These are phyloP conservation scores for Leptopterna dolabrata DNA, from an alignment of 2,888 invertebrate genomes.

Conservation along the genomic window DNA sequence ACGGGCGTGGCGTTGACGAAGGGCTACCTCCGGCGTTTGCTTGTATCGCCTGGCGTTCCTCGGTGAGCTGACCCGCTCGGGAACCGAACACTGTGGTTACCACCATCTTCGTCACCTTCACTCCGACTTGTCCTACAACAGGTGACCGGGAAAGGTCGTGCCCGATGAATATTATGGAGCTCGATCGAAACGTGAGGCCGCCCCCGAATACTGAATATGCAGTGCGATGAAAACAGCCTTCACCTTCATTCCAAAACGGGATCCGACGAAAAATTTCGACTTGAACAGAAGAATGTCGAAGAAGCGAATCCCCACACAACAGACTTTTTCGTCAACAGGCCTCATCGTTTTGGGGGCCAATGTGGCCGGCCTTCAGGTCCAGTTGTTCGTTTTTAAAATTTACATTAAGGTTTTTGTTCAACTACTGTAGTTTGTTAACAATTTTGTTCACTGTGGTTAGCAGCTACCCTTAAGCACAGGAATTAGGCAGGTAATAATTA, in stretches of 20 bases:
- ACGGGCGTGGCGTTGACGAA: background rate
- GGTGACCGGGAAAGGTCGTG: background rate
- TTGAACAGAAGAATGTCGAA: too few species aligned
- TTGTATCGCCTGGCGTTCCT: background rate
- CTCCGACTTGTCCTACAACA: background rate
- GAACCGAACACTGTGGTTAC: background rate
- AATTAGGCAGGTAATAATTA: too few species aligned
- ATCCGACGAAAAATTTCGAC: too few species aligned
- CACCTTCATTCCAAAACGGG: background rate
- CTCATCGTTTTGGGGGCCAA: too few species aligned
- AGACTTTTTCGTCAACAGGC: too few species aligned
- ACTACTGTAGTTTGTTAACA: too few species aligned
- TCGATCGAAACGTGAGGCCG: background rate
- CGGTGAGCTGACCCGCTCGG: background rate
- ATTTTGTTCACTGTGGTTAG: too few species aligned
- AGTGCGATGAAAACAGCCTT: background rate
- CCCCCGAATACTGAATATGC: background rate
- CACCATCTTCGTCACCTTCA: background rate
- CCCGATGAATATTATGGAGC: background rate
- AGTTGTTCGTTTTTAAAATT: too few species aligned
- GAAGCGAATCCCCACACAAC: background rate
- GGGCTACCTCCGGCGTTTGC: background rate
- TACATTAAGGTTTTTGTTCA: too few species aligned
- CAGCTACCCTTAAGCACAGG: too few species aligned
- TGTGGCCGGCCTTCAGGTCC: too few species aligned